Evolutionary conservation across 2,888 invertebrate species (phyloP).

Genomic region (Drosophila austrosaltans): DNA sequence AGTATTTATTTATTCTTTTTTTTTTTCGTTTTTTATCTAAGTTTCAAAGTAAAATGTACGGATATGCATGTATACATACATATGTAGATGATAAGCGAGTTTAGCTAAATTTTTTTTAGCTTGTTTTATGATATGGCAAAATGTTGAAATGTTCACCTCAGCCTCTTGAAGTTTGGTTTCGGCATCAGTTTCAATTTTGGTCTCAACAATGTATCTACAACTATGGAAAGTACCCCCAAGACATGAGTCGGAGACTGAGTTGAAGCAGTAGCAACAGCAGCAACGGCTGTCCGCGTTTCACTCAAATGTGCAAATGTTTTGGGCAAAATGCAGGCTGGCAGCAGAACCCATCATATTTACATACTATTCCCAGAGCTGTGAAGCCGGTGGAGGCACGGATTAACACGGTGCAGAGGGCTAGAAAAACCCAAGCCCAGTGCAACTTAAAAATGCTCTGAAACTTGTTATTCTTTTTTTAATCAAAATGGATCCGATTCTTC

Average conservation of each 20-base stretch:
- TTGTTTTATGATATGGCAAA: background rate
- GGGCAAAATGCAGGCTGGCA: constrained; percentile 31
- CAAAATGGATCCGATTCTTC: too few species aligned
- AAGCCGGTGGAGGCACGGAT: background rate
- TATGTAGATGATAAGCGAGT: background rate
- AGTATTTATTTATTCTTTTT: background rate
- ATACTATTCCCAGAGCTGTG: constrained; percentile 22
- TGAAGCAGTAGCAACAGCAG: constrained; percentile 35
- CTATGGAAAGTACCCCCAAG: background rate
- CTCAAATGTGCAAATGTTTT: constrained; percentile 52
- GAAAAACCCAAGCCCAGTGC: background rate
- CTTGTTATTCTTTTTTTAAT: too few species aligned
- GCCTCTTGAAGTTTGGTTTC: background rate
- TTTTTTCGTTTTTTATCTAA: background rate
- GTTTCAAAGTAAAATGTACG: background rate
- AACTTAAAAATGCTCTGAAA: constrained; percentile 4
- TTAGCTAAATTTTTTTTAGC: background rate
- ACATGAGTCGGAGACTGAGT: constrained; percentile 21
- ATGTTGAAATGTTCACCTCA: background rate
- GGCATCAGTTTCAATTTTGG: background rate
- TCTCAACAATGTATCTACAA: background rate
- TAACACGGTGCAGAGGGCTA: background rate
- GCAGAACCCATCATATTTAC: constrained; percentile 44
- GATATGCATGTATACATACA: background rate
- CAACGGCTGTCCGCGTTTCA: constrained; percentile 32